Percentiles rank a stretch among this genome's conserved stretches.
phyloP scores from a whole-genome alignment of 2,797 vertebrate genomes.

The Cyclura pinguis region DNA sequence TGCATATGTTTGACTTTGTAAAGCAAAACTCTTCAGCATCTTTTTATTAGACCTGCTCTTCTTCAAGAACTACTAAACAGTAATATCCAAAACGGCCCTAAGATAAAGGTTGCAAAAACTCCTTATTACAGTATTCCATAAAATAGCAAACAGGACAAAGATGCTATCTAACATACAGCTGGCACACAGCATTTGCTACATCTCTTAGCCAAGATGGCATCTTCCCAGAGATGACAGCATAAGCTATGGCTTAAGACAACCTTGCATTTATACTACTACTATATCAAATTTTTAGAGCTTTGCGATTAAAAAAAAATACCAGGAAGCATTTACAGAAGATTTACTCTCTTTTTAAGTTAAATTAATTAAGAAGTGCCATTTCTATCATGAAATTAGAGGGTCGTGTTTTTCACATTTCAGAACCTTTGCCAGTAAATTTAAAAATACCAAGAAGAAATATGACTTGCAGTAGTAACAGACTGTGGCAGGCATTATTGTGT shows the following conservation, averaged over 20 bases:
- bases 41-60: neutral
- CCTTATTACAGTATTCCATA: neutral
- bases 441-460: constrained; percentile 46
- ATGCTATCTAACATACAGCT: neutral
- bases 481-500: constrained; percentile 18
- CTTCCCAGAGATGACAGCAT: neutral
- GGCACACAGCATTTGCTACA: neutral
- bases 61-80: neutral
- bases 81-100: neutral
- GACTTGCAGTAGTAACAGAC: constrained; percentile 45
- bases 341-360: neutral
- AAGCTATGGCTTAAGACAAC: neutral
- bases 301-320: neutral
- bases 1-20: no score
- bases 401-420: neutral
- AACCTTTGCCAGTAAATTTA: neutral
- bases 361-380: neutral
- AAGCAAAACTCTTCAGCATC: no score
- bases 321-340: neutral
- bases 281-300: neutral
- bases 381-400: neutral
- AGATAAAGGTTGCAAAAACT: neutral
- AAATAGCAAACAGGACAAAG: neutral
- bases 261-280: neutral
- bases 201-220: neutral